A percentile compares a stretch with the other conserved stretches of the same genome.
phyloP scores from a whole-genome alignment of 2,113 vertebrate genomes.

The Equus przewalskii region DNA sequence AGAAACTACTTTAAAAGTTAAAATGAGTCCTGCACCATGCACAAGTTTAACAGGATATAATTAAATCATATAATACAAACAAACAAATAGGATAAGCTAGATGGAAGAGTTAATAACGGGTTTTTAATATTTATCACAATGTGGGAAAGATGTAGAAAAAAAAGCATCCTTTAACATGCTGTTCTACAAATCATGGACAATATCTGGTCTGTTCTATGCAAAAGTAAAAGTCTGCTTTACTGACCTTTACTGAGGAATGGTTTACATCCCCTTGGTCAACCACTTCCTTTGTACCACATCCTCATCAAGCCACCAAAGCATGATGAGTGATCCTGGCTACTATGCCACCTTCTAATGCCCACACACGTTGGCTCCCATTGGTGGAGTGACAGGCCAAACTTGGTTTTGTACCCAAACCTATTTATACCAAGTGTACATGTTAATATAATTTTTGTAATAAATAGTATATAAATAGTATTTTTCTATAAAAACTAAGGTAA shows the following conservation, averaged over 20 bases:
- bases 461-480: not conserved
- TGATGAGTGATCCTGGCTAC: not conserved
- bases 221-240: not conserved
- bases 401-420: not conserved
- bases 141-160: not conserved
- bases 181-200: not conserved
- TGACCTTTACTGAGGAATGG: not conserved
- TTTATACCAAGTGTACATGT: not conserved
- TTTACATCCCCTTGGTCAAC: not conserved
- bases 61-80: not conserved
- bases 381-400: not conserved
- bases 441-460: not conserved
- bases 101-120: not conserved
- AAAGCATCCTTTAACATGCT: not conserved
- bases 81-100: not conserved
- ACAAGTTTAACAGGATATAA: conserved; percentile 6
- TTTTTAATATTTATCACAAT: not conserved
- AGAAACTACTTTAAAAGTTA: conserved; percentile 8
- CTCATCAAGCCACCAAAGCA: not conserved
- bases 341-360: not conserved
- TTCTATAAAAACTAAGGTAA: not conserved
- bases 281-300: not conserved
- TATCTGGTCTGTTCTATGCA: not conserved
- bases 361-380: not conserved
- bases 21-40: not conserved